Conservation (phyloP, 1,140 invertebrate species). For the Drosophila sproati region DNA sequence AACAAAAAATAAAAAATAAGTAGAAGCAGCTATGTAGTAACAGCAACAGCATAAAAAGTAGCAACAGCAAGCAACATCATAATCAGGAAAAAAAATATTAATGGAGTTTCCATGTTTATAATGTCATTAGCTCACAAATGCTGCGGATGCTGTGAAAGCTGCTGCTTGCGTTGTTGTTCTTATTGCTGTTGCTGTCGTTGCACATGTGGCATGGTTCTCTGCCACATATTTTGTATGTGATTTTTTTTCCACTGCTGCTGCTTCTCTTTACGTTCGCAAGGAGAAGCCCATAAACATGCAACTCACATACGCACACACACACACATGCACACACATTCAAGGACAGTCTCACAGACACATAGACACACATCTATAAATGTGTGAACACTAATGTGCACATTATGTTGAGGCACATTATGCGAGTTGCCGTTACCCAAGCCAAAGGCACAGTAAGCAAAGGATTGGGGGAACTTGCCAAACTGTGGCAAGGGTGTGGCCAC, state of each 20-base stretch:
- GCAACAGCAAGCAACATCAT: slow-evolving; percentile 58
- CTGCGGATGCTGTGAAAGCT: slow-evolving; percentile 50
- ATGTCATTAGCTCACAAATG: slow-evolving; percentile 83
- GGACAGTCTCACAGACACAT: slow-evolving; percentile 44
- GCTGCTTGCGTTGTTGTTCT: slow-evolving; percentile 50
- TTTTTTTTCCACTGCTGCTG: slow-evolving; percentile 58
- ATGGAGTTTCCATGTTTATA: slow-evolving; percentile 84
- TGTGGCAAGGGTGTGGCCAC: not conserved
- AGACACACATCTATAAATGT: slow-evolving; percentile 76
- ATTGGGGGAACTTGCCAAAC: not conserved
- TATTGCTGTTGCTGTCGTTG: slow-evolving; percentile 40
- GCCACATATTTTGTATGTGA: slow-evolving; percentile 76
- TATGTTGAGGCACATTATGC: slow-evolving; percentile 80
- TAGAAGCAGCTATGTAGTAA: slow-evolving; percentile 30
- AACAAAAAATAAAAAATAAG: slow-evolving; percentile 39
- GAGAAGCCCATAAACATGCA: slow-evolving; percentile 75
- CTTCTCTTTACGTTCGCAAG: slow-evolving; percentile 57
- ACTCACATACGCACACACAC: slow-evolving; percentile 39
- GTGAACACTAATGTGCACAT: slow-evolving; percentile 83
- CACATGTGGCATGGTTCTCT: slow-evolving; percentile 74
- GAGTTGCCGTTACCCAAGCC: slow-evolving; percentile 40
- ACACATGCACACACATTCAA: slow-evolving; percentile 14
- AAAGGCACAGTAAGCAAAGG: slow-evolving; percentile 30
- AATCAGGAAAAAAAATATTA: slow-evolving; percentile 78
- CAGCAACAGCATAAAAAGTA: slow-evolving; percentile 49